Percentiles rank a stretch among this genome's conserved stretches.
Conservation (phyloP, 2,797 vertebrate species). For the Gambelia wislizenii region DNA sequence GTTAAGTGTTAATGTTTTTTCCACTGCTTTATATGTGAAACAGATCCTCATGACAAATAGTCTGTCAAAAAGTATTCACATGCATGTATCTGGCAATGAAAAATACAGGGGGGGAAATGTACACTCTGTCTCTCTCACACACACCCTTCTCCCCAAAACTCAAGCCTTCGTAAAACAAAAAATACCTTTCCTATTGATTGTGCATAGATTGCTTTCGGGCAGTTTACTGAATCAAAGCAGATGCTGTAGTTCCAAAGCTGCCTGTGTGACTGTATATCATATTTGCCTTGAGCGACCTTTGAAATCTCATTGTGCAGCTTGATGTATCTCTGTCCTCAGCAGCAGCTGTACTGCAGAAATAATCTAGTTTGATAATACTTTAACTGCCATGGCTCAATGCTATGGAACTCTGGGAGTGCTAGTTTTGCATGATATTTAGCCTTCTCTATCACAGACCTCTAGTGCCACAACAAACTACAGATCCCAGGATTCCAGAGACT, state of each 20-base stretch:
- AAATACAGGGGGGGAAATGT: neutral
- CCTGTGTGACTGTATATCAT: neutral
- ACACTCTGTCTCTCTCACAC: neutral
- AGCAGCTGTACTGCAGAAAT: too few relatives aligned
- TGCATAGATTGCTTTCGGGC: neutral
- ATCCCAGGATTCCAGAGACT: too few relatives aligned
- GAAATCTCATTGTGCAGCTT: slow-evolving; percentile 26
- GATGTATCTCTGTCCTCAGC: slow-evolving; percentile 2
- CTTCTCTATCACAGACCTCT: too few relatives aligned
- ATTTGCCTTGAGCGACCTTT: neutral
- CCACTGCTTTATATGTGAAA: slow-evolving; percentile 37
- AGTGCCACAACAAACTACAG: too few relatives aligned
- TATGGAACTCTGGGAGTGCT: too few relatives aligned
- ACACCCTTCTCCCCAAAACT: neutral
- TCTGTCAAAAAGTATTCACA: slow-evolving; percentile 54
- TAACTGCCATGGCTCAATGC: too few relatives aligned
- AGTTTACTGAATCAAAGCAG: slow-evolving; percentile 4
- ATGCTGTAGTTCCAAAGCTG: slow-evolving; percentile 2
- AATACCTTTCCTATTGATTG: slow-evolving; percentile 23
- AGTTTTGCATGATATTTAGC: too few relatives aligned
- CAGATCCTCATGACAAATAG: slow-evolving; percentile 61
- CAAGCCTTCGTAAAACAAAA: neutral
- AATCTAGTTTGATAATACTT: too few relatives aligned
- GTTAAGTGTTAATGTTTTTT: slow-evolving; percentile 58
- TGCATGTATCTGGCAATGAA: slow-evolving; percentile 18